Percentiles rank a stretch among this genome's conserved stretches.
Conservation (phyloP, 2,888 invertebrate species). For the Eubasilissa splendida region DNA sequence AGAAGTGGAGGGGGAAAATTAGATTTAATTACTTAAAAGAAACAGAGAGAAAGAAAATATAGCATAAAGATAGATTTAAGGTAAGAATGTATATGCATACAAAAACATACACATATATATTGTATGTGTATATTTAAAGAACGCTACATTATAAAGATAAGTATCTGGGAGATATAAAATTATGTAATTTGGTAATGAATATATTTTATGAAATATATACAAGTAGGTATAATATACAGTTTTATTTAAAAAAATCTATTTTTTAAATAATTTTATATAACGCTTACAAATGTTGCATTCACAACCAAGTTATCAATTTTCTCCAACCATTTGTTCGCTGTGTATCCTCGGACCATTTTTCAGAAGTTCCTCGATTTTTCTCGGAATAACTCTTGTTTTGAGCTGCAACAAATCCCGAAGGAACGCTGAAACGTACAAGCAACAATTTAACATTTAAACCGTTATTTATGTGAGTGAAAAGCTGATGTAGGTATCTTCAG, state of each 20-base stretch:
- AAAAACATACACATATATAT: too few relatives aligned
- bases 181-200: too few relatives aligned
- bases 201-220: not conserved
- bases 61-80: too few relatives aligned
- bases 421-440: constrained; percentile 11
- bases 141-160: too few relatives aligned
- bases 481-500: constrained; percentile 19
- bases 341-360: not conserved
- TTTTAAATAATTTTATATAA: not conserved
- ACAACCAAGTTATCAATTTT: too few relatives aligned
- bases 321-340: not conserved
- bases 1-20: too few relatives aligned
- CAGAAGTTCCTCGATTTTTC: not conserved
- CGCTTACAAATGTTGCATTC: not conserved
- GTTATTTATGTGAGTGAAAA: constrained; percentile 35
- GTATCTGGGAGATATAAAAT: too few relatives aligned
- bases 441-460: constrained; percentile 36
- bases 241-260: not conserved
- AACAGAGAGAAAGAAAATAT: too few relatives aligned
- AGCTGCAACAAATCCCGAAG: constrained; percentile 26
- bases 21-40: too few relatives aligned
- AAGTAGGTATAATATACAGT: not conserved
- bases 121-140: too few relatives aligned
- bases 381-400: constrained; percentile 14
- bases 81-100: too few relatives aligned